Percentiles rank a stretch among this genome's conserved stretches.
phyloP scores from a whole-genome alignment of 2,113 vertebrate species.

The Xyrauchen texanus region DNA sequence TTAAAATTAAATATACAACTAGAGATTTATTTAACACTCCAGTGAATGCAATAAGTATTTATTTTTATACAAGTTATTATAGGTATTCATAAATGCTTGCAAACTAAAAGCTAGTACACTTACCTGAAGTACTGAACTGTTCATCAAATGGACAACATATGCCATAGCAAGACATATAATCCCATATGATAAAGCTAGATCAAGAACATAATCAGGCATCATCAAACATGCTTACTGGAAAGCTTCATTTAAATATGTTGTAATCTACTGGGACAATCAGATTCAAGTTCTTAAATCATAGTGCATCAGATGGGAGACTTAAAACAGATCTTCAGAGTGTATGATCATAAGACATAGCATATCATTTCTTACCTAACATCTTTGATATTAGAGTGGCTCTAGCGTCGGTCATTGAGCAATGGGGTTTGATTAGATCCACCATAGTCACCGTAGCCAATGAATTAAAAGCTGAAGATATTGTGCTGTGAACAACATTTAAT shows the following conservation, averaged over 20 bases:
- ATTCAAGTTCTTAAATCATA: background rate
- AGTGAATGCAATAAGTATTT: too few species aligned
- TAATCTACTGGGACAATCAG: background rate
- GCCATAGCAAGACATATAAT: conserved; percentile 91
- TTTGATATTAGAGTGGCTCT: conserved; percentile 85
- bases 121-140: conserved; percentile 83
- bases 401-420: conserved; percentile 74
- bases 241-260: background rate
- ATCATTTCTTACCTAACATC: conserved; percentile 76
- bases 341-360: background rate
- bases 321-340: background rate
- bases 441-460: conserved; percentile 92
- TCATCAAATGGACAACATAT: conserved; percentile 86
- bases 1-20: background rate
- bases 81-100: too few species aligned
- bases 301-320: background rate
- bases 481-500: conserved; percentile 69
- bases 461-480: conserved; percentile 94
- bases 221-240: background rate
- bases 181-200: conserved; percentile 84
- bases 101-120: conserved; percentile 26
- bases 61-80: too few species aligned
- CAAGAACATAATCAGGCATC: conserved; percentile 32
- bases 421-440: conserved; percentile 90
- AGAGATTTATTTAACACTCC: background rate